Evolutionary conservation across 1,140 invertebrate species (phyloP).

Genomic region (Eupristina koningsbergeri): DNA sequence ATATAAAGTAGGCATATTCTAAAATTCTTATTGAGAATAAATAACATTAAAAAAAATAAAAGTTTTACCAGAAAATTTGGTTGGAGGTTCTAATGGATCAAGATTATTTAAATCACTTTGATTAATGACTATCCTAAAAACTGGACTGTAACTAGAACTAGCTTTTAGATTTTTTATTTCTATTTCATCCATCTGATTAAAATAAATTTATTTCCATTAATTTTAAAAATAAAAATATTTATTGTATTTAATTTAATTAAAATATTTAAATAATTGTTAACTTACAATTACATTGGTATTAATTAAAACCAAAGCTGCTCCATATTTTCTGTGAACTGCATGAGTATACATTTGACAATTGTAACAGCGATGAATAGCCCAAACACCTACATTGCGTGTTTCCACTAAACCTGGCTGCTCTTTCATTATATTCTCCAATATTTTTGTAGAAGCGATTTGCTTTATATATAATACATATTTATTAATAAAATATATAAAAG

Average conservation of each 20-base stretch:
- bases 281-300: slow-evolving; percentile 71
- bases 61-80: slow-evolving; percentile 66
- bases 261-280: slow-evolving; percentile 47
- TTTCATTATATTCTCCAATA: slow-evolving; percentile 71
- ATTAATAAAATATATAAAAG: neutral
- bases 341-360: slow-evolving; percentile 73
- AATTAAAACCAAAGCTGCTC: slow-evolving; percentile 71
- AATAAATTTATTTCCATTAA: slow-evolving; percentile 4
- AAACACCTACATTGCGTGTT: slow-evolving; percentile 69
- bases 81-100: slow-evolving; percentile 60
- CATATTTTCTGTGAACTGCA: slow-evolving; percentile 72
- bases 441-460: slow-evolving; percentile 66
- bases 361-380: slow-evolving; percentile 72
- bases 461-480: slow-evolving; percentile 44
- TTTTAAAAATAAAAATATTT: neutral
- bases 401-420: slow-evolving; percentile 71
- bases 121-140: slow-evolving; percentile 70
- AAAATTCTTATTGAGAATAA: no score
- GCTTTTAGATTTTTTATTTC: slow-evolving; percentile 66
- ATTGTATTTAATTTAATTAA: neutral
- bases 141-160: slow-evolving; percentile 65
- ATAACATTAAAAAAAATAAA: slow-evolving; percentile 20
- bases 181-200: slow-evolving; percentile 61
- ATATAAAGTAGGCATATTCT: no score
- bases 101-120: slow-evolving; percentile 58